These are phyloP conservation scores for Melanostoma mellinum DNA, from an alignment of 2,888 invertebrate species.

Conservation along the genomic window DNA sequence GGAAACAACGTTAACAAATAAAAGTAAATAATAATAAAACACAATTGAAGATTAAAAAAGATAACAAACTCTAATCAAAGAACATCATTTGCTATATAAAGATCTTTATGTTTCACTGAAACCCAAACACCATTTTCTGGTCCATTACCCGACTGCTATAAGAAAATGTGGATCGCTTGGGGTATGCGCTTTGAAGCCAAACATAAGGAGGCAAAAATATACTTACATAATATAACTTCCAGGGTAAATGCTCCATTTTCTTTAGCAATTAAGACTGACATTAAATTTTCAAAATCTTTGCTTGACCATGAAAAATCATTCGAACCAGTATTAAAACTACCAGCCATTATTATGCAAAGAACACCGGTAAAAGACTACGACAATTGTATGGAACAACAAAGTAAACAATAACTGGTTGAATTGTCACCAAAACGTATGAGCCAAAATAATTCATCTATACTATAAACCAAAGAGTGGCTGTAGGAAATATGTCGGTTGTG, in stretches of 20 bases:
- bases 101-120: constrained; percentile 54
- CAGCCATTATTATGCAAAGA: no score
- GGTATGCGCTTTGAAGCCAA: constrained; percentile 20
- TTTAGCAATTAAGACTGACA: constrained; percentile 7
- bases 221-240: constrained; percentile 8
- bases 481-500: no score
- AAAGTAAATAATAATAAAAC: no score
- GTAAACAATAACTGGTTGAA: no score
- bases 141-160: background rate
- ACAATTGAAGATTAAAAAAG: no score
- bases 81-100: constrained; percentile 50
- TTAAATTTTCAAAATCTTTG: constrained; percentile 15
- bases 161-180: constrained; percentile 12
- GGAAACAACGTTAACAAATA: no score
- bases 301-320: background rate
- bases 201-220: constrained; percentile 9
- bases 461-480: no score
- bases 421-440: no score
- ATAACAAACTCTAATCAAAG: constrained; percentile 46
- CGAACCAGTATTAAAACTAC: no score
- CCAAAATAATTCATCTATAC: no score
- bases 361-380: no score
- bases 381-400: no score
- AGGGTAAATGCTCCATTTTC: constrained; percentile 6
- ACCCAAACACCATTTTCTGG: constrained; percentile 4